Evolutionary conservation across 2,797 vertebrate species (phyloP), one percentile per base, ranked within the genome.

Genomic region (Podarcis siculus): DNA sequence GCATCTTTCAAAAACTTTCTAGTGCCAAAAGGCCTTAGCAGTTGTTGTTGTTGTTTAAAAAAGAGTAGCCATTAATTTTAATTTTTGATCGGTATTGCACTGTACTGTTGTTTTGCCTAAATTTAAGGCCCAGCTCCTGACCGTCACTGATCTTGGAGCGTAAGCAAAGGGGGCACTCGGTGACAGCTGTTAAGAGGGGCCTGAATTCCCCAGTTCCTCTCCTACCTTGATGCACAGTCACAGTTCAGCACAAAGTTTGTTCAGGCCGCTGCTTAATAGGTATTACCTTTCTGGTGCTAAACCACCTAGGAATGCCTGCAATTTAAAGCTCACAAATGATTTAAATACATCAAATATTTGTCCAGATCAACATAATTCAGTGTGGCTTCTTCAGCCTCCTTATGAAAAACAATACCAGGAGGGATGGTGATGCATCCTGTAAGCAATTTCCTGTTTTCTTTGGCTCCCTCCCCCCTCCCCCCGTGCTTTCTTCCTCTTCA

Each of bases 381-480:
- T 90, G 85, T 89, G 66, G 27, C 10, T 17, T 92, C 92, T 92
- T 93, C 75, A 90, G 72, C 49, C 78, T 91, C 83, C 32, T 37
- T 91, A 19, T 83, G 83, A 87, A 94, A 93, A 73, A 91, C 5
- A 75, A 37, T n/a, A 82, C 92, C 86, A 93, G 87, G 78, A 86
- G 91, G 86, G 88, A 93, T 94, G 89, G 94, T 90, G 86, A 80
- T 83, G 27, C 8, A 58, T 89, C 89, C 89, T 94, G 92, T 93
- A 95, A 90, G 91, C 90, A 94, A 91, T 94, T 92, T 17, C 61
- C 42, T 94, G 91, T 91, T 94, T 94, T 93, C 58, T 86, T 91
- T 90, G 75, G 86, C 92, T 78, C 90, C 90, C 92, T 4, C 58
- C 17, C 15, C 93, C 93, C 58, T 10, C 30, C 93, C 93, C 66